phyloP scores from a whole-genome alignment of 2,888 invertebrate species.

The Ommatoiulus sabulosus region DNA sequence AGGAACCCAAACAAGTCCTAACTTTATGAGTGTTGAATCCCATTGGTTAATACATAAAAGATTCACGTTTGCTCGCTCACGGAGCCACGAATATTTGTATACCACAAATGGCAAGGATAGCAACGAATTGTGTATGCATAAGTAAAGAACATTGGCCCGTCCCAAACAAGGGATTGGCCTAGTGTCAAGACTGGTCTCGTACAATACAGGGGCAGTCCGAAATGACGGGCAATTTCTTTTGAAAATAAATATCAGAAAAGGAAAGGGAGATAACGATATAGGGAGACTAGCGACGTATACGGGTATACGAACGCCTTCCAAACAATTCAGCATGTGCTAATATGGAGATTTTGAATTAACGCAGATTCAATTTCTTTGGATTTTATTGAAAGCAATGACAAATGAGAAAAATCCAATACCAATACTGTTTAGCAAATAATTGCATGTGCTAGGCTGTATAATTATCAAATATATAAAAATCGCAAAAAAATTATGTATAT shows the following conservation, averaged over 20 bases:
- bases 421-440: background rate
- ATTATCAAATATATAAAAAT: too few relatives aligned
- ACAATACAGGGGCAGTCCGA: slow-evolving; percentile 28
- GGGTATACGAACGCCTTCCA: background rate
- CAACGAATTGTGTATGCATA: slow-evolving; percentile 27
- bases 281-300: background rate
- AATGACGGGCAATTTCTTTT: slow-evolving; percentile 22
- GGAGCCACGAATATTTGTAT: slow-evolving; percentile 26
- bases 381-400: background rate
- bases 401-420: background rate
- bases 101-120: slow-evolving; percentile 28
- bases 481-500: too few relatives aligned
- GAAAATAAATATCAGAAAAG: slow-evolving; percentile 14
- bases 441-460: too few relatives aligned
- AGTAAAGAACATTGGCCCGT: slow-evolving; percentile 34
- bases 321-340: background rate
- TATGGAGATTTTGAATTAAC: background rate
- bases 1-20: slow-evolving; percentile 25
- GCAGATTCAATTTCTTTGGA: background rate
- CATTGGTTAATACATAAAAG: slow-evolving; percentile 28
- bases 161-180: slow-evolving; percentile 34
- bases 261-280: slow-evolving; percentile 11
- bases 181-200: slow-evolving; percentile 21
- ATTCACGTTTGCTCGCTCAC: slow-evolving; percentile 22
- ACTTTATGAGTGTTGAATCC: slow-evolving; percentile 10